A percentile compares a stretch with the other conserved stretches of the same genome.
These are phyloP conservation scores for Scolopax rusticola DNA, from an alignment of 2,797 vertebrate species.

Conservation along the genomic window DNA sequence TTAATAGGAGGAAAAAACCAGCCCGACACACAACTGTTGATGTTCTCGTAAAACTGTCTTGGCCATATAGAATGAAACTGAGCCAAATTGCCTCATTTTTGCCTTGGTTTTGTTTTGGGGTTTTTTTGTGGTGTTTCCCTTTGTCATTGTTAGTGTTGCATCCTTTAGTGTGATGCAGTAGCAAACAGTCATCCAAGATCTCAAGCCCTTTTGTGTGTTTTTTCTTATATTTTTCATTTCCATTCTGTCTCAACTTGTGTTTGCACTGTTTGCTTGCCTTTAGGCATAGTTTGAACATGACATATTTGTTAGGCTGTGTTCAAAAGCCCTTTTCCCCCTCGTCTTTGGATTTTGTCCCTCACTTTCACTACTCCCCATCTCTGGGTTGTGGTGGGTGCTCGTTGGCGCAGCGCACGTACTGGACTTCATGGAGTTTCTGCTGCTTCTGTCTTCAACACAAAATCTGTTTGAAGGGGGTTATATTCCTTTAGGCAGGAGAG, in stretches of 20 bases:
- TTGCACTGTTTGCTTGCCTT: background rate
- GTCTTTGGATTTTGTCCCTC: background rate
- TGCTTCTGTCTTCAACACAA: background rate
- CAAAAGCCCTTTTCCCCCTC: background rate
- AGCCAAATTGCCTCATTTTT: background rate
- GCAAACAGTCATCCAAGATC: no score
- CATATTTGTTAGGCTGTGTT: background rate
- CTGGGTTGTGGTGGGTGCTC: background rate
- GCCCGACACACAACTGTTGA: no score
- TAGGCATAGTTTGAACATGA: fast-evolving
- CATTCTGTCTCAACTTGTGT: background rate
- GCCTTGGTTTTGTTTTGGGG: background rate
- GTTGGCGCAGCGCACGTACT: background rate
- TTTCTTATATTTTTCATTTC: background rate
- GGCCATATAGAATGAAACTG: background rate
- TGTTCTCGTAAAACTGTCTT: background rate
- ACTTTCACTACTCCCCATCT: background rate
- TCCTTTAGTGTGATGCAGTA: background rate
- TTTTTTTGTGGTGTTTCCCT: background rate
- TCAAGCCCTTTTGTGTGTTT: fast-evolving
- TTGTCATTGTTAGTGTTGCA: no score
- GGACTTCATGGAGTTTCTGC: background rate
- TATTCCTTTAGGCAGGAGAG: background rate
- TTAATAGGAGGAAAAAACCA: background rate
- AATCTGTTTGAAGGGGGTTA: background rate